A percentile compares a stretch with the other conserved stretches of the same genome.
These are phyloP conservation scores for Drymonia ruficornis DNA, from an alignment of 2,888 invertebrate genomes.

Conservation along the genomic window DNA sequence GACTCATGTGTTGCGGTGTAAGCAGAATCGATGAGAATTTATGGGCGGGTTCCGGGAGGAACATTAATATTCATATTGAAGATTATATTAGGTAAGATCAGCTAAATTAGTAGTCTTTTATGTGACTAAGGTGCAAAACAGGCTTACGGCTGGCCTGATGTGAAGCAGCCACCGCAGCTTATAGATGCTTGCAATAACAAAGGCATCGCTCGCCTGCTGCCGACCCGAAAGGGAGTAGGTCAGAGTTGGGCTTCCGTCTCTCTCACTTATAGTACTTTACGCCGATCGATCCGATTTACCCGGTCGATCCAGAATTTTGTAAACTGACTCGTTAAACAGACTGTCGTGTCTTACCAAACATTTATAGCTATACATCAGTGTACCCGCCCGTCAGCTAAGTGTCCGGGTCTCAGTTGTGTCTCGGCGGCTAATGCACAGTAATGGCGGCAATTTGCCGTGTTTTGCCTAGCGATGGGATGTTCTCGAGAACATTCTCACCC, in stretches of 20 bases:
- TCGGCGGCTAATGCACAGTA: slow-evolving; percentile 25
- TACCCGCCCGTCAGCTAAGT: background rate
- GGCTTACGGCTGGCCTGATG: too few species aligned
- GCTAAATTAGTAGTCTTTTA: too few species aligned
- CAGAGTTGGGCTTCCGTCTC: too few species aligned
- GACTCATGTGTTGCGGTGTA: background rate
- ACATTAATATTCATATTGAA: background rate
- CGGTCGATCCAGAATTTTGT: too few species aligned
- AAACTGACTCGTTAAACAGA: background rate
- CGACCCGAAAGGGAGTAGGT: too few species aligned
- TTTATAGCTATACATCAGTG: background rate
- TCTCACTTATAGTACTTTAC: too few species aligned
- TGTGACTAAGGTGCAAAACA: too few species aligned
- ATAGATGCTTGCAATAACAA: too few species aligned
- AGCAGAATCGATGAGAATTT: background rate
- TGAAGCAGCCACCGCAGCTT: too few species aligned
- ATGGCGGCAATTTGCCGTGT: slow-evolving; percentile 21
- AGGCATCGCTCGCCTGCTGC: too few species aligned
- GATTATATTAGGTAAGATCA: background rate
- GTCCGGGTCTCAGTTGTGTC: slow-evolving; percentile 4
- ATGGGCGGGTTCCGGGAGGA: background rate
- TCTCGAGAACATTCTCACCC: too few species aligned
- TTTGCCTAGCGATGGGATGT: slow-evolving; percentile 1
- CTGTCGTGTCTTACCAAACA: background rate
- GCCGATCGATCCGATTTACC: too few species aligned